Evolutionary conservation across 2,888 invertebrate species (phyloP).

Genomic region (Rotaria magnacalcarata): DNA sequence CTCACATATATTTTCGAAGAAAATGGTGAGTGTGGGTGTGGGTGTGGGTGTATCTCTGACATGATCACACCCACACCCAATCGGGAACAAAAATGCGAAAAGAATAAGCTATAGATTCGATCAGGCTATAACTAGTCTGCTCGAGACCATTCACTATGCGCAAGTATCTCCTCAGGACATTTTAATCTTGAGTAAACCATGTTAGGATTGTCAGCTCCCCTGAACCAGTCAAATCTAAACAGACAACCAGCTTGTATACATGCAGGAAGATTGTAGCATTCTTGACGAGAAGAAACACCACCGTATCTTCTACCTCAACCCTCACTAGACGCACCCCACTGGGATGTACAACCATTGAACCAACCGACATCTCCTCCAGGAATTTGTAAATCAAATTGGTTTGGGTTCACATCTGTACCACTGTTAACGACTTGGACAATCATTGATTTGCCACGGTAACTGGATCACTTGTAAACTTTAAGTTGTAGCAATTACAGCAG

Average conservation of each 20-base stretch:
- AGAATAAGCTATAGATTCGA: too few species aligned
- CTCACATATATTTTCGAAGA: too few species aligned
- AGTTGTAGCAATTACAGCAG: constrained; percentile 46
- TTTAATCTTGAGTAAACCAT: constrained; percentile 41
- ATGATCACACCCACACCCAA: too few species aligned
- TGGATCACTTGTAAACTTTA: constrained; percentile 45
- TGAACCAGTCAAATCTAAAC: constrained; percentile 47
- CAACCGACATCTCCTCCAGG: constrained; percentile 48
- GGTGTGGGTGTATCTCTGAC: too few species aligned
- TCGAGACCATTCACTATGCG: background rate
- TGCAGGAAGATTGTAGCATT: constrained; percentile 43
- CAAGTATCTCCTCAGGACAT: constrained; percentile 42
- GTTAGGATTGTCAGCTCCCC: constrained; percentile 47
- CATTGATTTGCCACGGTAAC: constrained; percentile 43
- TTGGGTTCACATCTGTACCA: constrained; percentile 40
- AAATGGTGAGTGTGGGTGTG: too few species aligned
- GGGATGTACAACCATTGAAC: constrained; percentile 46
- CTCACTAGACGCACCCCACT: constrained; percentile 28
- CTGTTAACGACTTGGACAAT: constrained; percentile 48
- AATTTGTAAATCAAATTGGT: constrained; percentile 47
- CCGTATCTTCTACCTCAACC: constrained; percentile 45
- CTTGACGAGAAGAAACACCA: constrained; percentile 35
- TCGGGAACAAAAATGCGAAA: too few species aligned
- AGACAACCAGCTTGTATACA: constrained; percentile 45
- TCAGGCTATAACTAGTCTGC: background rate